Evolutionary conservation across 23 tunicate species (phyloP).

Genomic region (Diplosoma virens): DNA sequence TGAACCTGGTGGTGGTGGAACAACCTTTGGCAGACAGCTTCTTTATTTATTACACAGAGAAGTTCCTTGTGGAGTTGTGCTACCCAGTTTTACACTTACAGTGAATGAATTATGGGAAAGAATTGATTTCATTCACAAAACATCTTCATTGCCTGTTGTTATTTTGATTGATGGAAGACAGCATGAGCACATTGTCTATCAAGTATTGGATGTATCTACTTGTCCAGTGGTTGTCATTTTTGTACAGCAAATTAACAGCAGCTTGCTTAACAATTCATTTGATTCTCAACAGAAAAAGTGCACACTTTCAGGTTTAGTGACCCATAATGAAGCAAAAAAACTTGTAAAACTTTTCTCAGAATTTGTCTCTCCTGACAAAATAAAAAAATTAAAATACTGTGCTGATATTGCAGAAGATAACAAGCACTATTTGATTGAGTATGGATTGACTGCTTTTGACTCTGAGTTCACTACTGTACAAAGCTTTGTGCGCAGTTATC

Average conservation of each 20-base stretch:
- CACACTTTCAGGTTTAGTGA: neutral
- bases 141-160: constrained; percentile 23
- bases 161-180: constrained; percentile 39
- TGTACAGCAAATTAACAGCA: neutral
- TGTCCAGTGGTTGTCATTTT: neutral
- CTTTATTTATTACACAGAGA: constrained; percentile 22
- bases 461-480: constrained; percentile 16
- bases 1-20: constrained; percentile 62
- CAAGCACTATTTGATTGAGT: constrained; percentile 21
- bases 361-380: neutral
- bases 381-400: neutral
- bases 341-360: neutral
- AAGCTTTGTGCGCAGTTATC: constrained; percentile 27
- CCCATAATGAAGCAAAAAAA: neutral
- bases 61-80: constrained; percentile 43
- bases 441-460: constrained; percentile 44
- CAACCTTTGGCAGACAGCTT: constrained; percentile 37
- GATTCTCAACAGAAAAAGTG: neutral
- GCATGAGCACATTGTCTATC: neutral
- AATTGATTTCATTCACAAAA: constrained; percentile 12
- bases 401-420: neutral
- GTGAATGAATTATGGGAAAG: constrained; percentile 20
- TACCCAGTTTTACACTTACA: neutral
- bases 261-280: neutral
- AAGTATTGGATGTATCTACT: neutral